Evolutionary conservation across 2,888 invertebrate species (phyloP), one percentile per base, ranked within the genome.

Genomic region (Phengaris alcon): DNA sequence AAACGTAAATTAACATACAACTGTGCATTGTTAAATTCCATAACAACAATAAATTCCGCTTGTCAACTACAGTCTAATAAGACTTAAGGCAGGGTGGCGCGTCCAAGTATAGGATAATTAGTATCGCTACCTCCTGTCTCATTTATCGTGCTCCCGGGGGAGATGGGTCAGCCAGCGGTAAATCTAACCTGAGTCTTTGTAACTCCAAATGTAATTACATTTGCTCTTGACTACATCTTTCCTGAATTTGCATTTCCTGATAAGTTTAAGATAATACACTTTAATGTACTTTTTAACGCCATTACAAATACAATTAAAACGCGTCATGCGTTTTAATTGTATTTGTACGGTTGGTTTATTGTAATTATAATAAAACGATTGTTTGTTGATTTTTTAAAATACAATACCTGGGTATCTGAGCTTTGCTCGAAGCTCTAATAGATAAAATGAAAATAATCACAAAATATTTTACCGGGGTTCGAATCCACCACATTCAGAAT

Each of bases 121-220:
- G 93, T 93, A 93, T 90, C 90, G 90, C 90, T 90, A 88, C 89
- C 89, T 88, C 86, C 90, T 90, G 87, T 90, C 90, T 91, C 92
- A 91, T 93, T 91, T 91, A 93, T 91, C 91, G 87, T 88, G 80
- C 88, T 88, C 91, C 87, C 82, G 84, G 78, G 90, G 91, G 92
- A 88, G 90, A 87, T 87, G 88, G 92, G 93, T 92, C 91, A 91
- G 92, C 89, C 84, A 84, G 90, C 91, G 90, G 88, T 93, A 93
- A 93, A 93, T 93, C 91, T 91, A 88, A 92, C 91, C 91, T 91
- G 91, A 91, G 90, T 92, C 91, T 92, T 92, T 90, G 91, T 90
- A 91, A 91, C 91, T 90, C 92, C 88, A 92, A 92, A 93, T 92
- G 91, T 93, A 92, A 93, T 93, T 93, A 92, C 92, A 91, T 92